phyloP scores from a whole-genome alignment of 2,113 vertebrate species.

The Epinephelus moara region DNA sequence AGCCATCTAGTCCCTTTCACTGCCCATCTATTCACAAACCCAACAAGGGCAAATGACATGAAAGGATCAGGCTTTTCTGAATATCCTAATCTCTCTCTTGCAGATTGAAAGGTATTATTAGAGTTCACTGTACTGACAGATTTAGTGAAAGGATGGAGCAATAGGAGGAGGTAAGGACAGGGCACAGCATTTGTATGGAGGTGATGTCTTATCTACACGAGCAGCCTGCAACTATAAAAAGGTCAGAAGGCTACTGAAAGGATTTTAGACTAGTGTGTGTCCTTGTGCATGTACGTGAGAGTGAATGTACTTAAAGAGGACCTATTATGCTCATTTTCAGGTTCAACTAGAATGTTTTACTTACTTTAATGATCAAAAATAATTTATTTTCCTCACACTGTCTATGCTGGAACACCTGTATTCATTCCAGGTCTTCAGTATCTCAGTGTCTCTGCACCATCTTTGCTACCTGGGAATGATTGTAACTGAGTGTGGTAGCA shows the following conservation, averaged over 20 bases:
- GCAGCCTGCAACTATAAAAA: slow-evolving; percentile 50
- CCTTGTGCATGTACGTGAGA: not conserved
- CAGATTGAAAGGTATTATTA: slow-evolving; percentile 47
- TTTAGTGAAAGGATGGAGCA: slow-evolving; percentile 42
- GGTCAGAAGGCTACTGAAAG: slow-evolving; percentile 13
- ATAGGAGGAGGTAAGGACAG: not conserved
- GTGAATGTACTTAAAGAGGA: not conserved
- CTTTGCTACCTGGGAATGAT: too few relatives aligned
- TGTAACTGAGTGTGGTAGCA: too few relatives aligned
- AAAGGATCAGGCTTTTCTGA: slow-evolving; percentile 40
- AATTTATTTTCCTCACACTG: too few relatives aligned
- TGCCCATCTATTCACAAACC: slow-evolving; percentile 28
- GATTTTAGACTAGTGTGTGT: not conserved
- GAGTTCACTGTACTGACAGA: slow-evolving; percentile 31
- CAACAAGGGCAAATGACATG: slow-evolving; percentile 13
- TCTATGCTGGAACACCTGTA: too few relatives aligned
- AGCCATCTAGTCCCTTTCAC: slow-evolving; percentile 29
- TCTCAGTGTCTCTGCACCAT: too few relatives aligned
- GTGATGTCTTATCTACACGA: slow-evolving; percentile 54
- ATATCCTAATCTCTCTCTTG: slow-evolving; percentile 61
- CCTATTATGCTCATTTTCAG: too few relatives aligned
- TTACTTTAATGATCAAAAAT: too few relatives aligned
- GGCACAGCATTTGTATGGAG: slow-evolving; percentile 6
- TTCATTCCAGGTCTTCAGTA: too few relatives aligned
- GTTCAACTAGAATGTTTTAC: too few relatives aligned